Conservation (phyloP, 2,797 vertebrate genomes). For the Phrynocephalus guinanensis region DNA sequence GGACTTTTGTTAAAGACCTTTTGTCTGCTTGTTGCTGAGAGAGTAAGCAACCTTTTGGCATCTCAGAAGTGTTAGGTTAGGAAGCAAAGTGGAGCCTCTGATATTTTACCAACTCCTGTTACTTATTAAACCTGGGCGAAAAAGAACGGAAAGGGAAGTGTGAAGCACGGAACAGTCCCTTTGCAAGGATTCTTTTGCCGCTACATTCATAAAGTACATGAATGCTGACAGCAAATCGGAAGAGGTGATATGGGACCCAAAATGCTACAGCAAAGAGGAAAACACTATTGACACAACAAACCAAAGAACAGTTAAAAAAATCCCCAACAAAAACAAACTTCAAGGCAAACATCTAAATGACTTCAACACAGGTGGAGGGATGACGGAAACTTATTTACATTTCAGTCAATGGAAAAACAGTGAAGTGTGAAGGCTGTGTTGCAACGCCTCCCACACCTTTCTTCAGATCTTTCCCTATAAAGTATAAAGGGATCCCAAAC, state of each 20-base stretch:
- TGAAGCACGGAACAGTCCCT: conserved; percentile 33
- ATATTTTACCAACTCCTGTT: conserved; percentile 14
- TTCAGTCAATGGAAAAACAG: conserved; percentile 2
- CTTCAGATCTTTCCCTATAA: background rate
- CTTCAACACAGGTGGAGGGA: conserved; percentile 53
- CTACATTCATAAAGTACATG: conserved; percentile 11
- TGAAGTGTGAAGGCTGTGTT: conserved; percentile 37
- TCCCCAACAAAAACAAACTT: background rate
- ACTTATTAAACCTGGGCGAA: background rate
- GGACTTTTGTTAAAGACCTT: background rate
- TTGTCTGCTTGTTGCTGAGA: background rate
- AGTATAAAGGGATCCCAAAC: background rate
- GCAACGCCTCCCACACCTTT: conserved; percentile 34
- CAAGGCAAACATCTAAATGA: conserved; percentile 58
- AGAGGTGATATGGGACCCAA: background rate
- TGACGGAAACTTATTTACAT: conserved; percentile 25
- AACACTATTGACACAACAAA: background rate
- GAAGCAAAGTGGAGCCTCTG: background rate
- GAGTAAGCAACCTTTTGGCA: background rate
- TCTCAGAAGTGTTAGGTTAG: background rate
- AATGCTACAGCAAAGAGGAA: background rate
- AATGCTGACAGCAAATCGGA: conserved; percentile 42
- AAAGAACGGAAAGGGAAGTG: background rate
- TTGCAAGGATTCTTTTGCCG: background rate
- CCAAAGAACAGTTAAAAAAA: conserved; percentile 34